Base-by-base conservation (phyloP, 1,140 invertebrate genomes). In the Megalopta genalis region DNA sequence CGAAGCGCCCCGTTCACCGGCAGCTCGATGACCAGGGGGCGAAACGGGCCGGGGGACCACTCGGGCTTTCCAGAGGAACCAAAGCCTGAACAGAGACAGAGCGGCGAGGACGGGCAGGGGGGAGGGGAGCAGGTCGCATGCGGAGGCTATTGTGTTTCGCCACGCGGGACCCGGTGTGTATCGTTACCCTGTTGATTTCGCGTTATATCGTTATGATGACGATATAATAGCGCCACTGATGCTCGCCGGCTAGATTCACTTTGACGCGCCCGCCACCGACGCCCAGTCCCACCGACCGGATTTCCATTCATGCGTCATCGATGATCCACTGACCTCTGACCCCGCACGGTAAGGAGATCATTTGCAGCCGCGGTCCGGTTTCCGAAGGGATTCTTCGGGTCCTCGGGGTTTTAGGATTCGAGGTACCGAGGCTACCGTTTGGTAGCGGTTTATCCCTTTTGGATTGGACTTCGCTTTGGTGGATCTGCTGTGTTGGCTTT, bases 201-300 rank as follows among this genome's bases (percentile, higher is more conserved):
- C 87, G 91, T 90, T 91, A 92, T 92, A 92, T 89, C 90, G 92
- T 92, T 92, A 91, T 92, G 89, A 93, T 93, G 91, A 92, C 91
- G 90, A 89, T 92, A 92, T 92, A 92, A 92, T 92, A 92, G 91
- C 88, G 86, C 63, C 83, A 84, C 81, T 86, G 90, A 90, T 88
- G 85, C 85, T 74, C 68, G 74, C 71, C 80, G 79, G 76, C 57
- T 88, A 86, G 90, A 91, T 90, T 90, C 87, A 87, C 87, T 87
- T 90, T 88, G 88, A 91, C 90, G 86, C 27, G 23, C 69, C 57
- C 68, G n/a, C 18, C 32, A 32, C 1, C 32, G 42, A 32, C 72
- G 37, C 32, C 6, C 10, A 23, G 46, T 9, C 6, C 57, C 18
- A 5, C 25, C 67, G 32, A 23, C 6, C 68, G 3, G 10, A 21